Conservation (phyloP, 2,797 vertebrate species). For the Muscicapa comitata region DNA sequence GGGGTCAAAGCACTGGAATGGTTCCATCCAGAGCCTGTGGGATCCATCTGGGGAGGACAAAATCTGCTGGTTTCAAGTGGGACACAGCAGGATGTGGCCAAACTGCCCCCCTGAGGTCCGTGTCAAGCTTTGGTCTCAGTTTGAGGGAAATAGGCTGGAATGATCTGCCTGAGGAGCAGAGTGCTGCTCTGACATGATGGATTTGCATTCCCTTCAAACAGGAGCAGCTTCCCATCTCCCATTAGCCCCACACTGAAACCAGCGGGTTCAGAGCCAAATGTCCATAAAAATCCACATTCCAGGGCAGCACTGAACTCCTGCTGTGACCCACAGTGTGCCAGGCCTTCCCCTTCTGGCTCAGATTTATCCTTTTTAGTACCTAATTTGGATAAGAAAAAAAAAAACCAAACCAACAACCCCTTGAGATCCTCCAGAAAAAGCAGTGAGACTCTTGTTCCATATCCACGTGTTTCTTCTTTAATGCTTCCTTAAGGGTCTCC, state of each 20-base stretch:
- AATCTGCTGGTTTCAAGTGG: neutral
- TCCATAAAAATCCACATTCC: neutral
- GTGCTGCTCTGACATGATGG: neutral
- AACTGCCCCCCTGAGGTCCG: neutral
- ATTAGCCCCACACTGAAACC: neutral
- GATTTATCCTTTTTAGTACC: neutral
- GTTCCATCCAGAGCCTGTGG: neutral
- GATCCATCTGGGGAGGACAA: fast-evolving
- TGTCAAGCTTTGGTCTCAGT: neutral
- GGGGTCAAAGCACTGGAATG: neutral
- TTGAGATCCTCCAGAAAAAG: neutral
- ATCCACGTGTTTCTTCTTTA: slow-evolving; percentile 22
- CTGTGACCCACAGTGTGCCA: neutral
- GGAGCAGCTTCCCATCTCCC: neutral
- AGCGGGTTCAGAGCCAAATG: fast-evolving
- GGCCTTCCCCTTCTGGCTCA: neutral
- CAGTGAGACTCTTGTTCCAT: neutral
- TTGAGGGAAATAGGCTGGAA: neutral
- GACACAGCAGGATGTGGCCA: neutral
- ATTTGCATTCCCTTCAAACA: neutral
- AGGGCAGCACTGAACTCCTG: neutral
- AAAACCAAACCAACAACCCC: neutral
- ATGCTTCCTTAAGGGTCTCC: slow-evolving; percentile 57
- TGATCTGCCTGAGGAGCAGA: neutral
- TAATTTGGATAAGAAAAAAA: neutral